A percentile compares a stretch with the other conserved stretches of the same genome.
These are phyloP conservation scores for Alectoris magna DNA, from an alignment of 2,797 vertebrate species.

Conservation along the genomic window DNA sequence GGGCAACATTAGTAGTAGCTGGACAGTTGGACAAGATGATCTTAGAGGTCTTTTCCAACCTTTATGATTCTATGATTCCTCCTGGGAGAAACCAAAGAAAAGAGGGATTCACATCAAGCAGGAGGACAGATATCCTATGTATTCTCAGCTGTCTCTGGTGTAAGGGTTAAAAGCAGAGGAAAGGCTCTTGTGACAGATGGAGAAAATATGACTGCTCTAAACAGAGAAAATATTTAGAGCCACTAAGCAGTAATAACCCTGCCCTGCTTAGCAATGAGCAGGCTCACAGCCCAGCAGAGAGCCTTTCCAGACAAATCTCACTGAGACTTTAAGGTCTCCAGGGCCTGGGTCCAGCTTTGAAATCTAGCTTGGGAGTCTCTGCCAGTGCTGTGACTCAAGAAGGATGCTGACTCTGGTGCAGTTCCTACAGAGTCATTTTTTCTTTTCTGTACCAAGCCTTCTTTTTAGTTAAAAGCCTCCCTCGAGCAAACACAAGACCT, in stretches of 20 bases:
- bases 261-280: not conserved
- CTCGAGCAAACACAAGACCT: accelerated
- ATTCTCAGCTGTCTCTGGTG: not conserved
- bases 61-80: not conserved
- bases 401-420: accelerated
- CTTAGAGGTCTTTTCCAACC: no score
- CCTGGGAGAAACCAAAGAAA: not conserved
- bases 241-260: not conserved
- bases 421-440: not conserved
- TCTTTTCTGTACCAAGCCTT: not conserved
- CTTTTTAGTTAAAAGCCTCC: constrained; percentile 4
- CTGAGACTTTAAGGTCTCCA: not conserved
- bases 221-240: not conserved
- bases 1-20: no score
- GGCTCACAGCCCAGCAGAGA: not conserved
- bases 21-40: no score
- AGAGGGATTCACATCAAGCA: accelerated
- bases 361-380: not conserved
- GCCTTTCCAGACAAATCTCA: not conserved
- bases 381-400: not conserved
- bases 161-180: not conserved
- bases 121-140: not conserved
- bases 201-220: not conserved
- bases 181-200: not conserved
- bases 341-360: not conserved